Evolutionary conservation across 1,140 invertebrate species (phyloP), one percentile per base, ranked within the genome.

Genomic region (Notospermus geniculatus): DNA sequence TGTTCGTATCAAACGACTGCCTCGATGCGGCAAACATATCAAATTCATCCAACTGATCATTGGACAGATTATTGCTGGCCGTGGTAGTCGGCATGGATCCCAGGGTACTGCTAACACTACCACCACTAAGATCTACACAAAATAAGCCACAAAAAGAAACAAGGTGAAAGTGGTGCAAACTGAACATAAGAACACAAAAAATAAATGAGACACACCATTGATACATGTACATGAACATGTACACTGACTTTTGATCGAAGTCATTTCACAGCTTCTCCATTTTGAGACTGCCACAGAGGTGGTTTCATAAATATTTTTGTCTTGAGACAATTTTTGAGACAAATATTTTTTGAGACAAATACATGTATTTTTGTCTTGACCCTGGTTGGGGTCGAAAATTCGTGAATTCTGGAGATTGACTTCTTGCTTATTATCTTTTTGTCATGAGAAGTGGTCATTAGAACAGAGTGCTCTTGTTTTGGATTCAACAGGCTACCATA

Each of bases 21-120:
- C 92, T 83, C 2, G 91, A 92, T 74, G 94, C 91, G 50, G 92
- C 92, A 83, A 95, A 91, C 87, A 91, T 91, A 79, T 94, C 92
- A 82, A 95, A 95, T 70, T 94, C 92, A 62, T 84, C 85, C 58
- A 19, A 23, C 5, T 7, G 46, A 19, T 27, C n/a, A n/a, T 27
- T 27, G 46, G 46, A 19, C 4, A 15, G 32, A 36, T 4, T 7
- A 9, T 19, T 50, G n/a, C 5, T 50, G 9, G 46, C 46, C 4
- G 19, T n/a, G 4, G n/a, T 50, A n/a, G 46, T 23, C 4, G n/a
- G n/a, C 46, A 50, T 50, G 4, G 4, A n/a, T 50, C 46, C 46
- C 4, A 50, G 25, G 25, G 46, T 50, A 19, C 19, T 9, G 25
- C 46, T 50, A 27, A 50, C 46, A 27, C 25, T 50, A 50, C 46